A percentile compares a stretch with the other conserved stretches of the same genome.
phyloP scores from a whole-genome alignment of 2,888 invertebrate genomes.

The Erebia palarica region DNA sequence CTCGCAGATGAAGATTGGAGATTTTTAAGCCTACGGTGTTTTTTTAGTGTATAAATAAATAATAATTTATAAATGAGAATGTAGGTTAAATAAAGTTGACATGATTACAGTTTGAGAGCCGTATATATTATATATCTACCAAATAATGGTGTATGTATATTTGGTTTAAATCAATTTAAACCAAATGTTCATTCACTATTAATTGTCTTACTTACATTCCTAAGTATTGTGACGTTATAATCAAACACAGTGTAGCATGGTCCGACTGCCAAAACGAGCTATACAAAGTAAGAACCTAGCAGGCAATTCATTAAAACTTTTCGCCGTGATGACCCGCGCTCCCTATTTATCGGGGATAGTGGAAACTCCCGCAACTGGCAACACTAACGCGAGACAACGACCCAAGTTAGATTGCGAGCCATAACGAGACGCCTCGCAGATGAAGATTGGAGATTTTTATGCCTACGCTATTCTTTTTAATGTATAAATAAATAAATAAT shows the following conservation, averaged over 20 bases:
- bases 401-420: slow-evolving; percentile 69
- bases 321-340: slow-evolving; percentile 53
- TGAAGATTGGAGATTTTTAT: slow-evolving; percentile 46
- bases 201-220: too few relatives aligned
- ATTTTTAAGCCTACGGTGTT: slow-evolving; percentile 43
- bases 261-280: slow-evolving; percentile 36
- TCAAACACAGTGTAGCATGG: slow-evolving; percentile 9
- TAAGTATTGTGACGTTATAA: slow-evolving; percentile 1
- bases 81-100: too few relatives aligned
- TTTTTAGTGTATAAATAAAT: too few relatives aligned
- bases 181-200: too few relatives aligned
- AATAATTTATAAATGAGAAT: too few relatives aligned
- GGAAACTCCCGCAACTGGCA: slow-evolving; percentile 51
- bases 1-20: slow-evolving; percentile 43
- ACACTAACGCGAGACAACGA: slow-evolving; percentile 68
- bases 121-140: too few relatives aligned
- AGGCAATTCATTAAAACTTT: slow-evolving; percentile 75
- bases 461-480: neutral
- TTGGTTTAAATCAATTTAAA: too few relatives aligned
- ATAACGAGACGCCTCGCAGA: slow-evolving; percentile 46
- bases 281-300: slow-evolving; percentile 44
- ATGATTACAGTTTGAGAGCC: too few relatives aligned
- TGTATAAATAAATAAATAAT: too few relatives aligned
- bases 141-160: too few relatives aligned
- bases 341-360: slow-evolving; percentile 56